These are phyloP conservation scores for Cyprinus carpio DNA, from an alignment of 2,113 vertebrate genomes.

Conservation along the genomic window DNA sequence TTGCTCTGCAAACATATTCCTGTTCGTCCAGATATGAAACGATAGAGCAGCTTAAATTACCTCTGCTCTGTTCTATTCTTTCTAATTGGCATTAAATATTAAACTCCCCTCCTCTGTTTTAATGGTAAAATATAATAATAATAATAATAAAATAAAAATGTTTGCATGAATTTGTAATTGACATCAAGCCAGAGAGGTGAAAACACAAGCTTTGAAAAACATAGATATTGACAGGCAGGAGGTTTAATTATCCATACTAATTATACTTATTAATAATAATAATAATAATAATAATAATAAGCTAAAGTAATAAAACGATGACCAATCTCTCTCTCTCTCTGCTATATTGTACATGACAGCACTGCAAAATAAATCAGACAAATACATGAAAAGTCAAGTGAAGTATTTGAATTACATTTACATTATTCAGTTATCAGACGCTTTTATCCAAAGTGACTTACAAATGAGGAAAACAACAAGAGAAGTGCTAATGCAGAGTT, in stretches of 20 bases:
- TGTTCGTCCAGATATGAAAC: background rate
- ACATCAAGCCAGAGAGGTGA: conserved; percentile 43
- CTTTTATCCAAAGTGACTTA: background rate
- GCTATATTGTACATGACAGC: background rate
- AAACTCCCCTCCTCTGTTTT: conserved; percentile 33
- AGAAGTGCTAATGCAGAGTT: too few species aligned
- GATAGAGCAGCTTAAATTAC: conserved; percentile 14
- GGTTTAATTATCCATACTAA: conserved; percentile 52
- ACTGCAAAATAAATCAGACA: background rate
- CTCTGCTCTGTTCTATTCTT: conserved; percentile 9
- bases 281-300: background rate
- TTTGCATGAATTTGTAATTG: conserved; percentile 49
- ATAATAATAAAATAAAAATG: conserved; percentile 14
- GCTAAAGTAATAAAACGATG: background rate
- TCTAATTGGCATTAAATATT: conserved; percentile 54
- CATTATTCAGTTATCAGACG: background rate
- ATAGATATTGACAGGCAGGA: conserved; percentile 51
- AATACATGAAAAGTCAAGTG: background rate
- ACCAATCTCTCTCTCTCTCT: background rate
- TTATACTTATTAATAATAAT: too few species aligned
- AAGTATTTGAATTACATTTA: background rate
- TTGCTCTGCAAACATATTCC: background rate
- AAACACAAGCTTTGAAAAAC: conserved; percentile 46
- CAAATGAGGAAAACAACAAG: background rate
- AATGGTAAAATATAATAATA: background rate